Evolutionary conservation across 2,888 invertebrate genomes (phyloP).

Genomic region (Horisme vitalbata): DNA sequence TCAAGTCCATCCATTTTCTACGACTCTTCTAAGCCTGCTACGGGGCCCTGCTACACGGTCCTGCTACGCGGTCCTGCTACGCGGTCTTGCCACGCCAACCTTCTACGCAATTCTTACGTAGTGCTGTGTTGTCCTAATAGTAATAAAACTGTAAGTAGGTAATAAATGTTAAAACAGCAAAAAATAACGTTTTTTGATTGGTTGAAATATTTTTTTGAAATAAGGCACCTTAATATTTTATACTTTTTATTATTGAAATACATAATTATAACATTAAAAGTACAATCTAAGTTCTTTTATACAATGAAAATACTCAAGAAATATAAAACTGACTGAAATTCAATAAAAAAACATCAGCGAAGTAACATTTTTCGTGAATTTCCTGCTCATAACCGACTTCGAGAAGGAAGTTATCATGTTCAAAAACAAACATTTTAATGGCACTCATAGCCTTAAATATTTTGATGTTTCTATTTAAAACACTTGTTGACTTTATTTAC

Average conservation of each 20-base stretch:
- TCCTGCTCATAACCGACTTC: constrained; percentile 15
- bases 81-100: too few relatives aligned
- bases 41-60: too few relatives aligned
- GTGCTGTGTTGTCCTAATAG: too few relatives aligned
- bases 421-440: constrained; percentile 51
- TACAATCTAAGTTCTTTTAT: constrained; percentile 29
- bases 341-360: constrained; percentile 24
- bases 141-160: too few relatives aligned
- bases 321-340: constrained; percentile 26
- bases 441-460: constrained; percentile 79
- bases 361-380: constrained; percentile 18
- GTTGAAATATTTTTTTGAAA: background rate
- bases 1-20: too few relatives aligned
- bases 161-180: too few relatives aligned
- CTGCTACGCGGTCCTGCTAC: too few relatives aligned
- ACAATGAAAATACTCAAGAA: constrained; percentile 27
- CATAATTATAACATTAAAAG: constrained; percentile 18
- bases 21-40: too few relatives aligned
- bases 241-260: constrained; percentile 23
- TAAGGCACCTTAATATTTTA: background rate
- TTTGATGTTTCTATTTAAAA: constrained; percentile 36
- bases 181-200: too few relatives aligned
- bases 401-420: constrained; percentile 22
- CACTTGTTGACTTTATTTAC: constrained; percentile 32
- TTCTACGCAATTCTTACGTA: too few relatives aligned